Evolutionary conservation across 2,888 invertebrate genomes (phyloP), one percentile per base, ranked within the genome.

Genomic region (Athrips mouffetella): DNA sequence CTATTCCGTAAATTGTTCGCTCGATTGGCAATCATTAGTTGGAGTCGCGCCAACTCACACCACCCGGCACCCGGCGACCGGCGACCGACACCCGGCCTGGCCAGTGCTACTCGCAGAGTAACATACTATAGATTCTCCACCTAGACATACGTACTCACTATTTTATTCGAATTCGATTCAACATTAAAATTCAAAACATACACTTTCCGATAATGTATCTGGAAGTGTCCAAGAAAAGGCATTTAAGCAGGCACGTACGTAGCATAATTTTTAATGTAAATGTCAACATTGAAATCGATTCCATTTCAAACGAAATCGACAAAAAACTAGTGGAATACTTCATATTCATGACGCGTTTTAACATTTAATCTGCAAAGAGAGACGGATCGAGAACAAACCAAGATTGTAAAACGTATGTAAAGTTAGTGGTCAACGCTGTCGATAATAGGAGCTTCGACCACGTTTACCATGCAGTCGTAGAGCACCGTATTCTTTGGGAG

Each of bases 331-430:
- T 48, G 55, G 52, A 54, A 15, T 53, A 54, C 58, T 77, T 65
- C 59, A 67, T 73, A 79, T 77, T 74, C 76, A 62, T 59, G 56
- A 49, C 64, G 56, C 65, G 68, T 59, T 55, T 62, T 66, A 67
- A 62, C 66, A 64, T 67, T 73, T 76, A 73, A 73, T 74, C 72
- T 70, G 70, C 68, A 63, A 51, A 57, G 55, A 59, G 21, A 33
- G 33, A 60, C 63, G 65, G 65, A 70, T 65, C 65, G 65, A 63
- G 61, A 62, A 65, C 63, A 70, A 56, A 61, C 60, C 59, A 62
- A 55, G 64, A 62, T 62, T 54, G 57, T 59, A 67, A 67, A 70
- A 68, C 54, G 58, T 64, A 67, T 59, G 57, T 69, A 67, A 64
- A 63, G 59, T 62, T 50, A 48, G 60, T 57, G 63, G 59, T 56